phyloP scores from a whole-genome alignment of 1,140 invertebrate genomes.

The Gonatopus flavifemur region DNA sequence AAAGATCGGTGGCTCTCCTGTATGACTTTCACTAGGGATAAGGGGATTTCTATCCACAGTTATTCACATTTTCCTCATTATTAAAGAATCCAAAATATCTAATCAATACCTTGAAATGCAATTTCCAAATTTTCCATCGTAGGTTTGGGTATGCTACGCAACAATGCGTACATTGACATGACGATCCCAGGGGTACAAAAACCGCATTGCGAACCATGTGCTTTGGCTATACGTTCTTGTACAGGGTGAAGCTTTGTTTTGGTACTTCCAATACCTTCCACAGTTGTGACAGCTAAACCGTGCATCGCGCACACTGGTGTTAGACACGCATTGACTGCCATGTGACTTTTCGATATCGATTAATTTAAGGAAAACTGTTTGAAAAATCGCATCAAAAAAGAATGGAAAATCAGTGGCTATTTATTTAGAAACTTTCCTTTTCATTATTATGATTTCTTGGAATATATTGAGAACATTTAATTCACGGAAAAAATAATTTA shows the following conservation, averaged over 20 bases:
- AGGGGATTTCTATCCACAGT: neutral
- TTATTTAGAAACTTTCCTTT: too few species aligned
- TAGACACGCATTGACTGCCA: conserved; percentile 87
- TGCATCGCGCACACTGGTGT: conserved; percentile 82
- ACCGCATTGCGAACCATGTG: conserved; percentile 88
- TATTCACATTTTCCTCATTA: neutral
- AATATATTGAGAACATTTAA: too few species aligned
- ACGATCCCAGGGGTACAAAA: conserved; percentile 92
- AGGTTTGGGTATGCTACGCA: conserved; percentile 68
- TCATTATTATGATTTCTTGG: too few species aligned
- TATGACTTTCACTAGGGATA: too few species aligned
- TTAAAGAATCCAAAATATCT: neutral
- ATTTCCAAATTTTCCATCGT: conserved; percentile 76
- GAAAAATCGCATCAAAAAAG: too few species aligned
- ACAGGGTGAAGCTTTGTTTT: conserved; percentile 75
- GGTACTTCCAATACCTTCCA: conserved; percentile 82
- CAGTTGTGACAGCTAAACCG: conserved; percentile 83
- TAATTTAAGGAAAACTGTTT: conserved; percentile 14
- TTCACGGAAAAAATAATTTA: too few species aligned
- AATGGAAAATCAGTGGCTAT: too few species aligned
- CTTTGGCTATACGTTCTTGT: conserved; percentile 83
- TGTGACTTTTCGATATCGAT: conserved; percentile 65
- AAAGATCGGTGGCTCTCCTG: too few species aligned
- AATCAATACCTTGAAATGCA: conserved; percentile 70
- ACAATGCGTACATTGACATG: conserved; percentile 90